Evolutionary conservation across 2,888 invertebrate species (phyloP), one percentile per base, ranked within the genome.

Genomic region (Agonopterix arenella): DNA sequence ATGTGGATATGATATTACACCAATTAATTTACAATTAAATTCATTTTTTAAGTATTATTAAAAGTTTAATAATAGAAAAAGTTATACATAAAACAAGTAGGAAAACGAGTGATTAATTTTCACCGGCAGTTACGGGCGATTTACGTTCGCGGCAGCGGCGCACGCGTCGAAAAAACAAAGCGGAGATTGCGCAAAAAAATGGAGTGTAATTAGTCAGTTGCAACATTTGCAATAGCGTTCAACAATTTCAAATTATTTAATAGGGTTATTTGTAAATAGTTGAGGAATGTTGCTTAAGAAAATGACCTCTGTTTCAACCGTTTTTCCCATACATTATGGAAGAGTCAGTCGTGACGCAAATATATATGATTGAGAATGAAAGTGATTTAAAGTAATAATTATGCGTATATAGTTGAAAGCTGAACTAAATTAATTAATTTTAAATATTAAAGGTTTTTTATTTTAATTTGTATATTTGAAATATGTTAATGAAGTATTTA

Each of bases 21-120:
- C 28, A 28, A 28, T 28, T 28, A 28, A 13, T 5, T 4, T 28
- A 5, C 5, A 28, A 28, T 13, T 2, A 2, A 13, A 13, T 13
- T 13, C 1, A 13, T 28, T 18, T 18, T 18, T 18, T 4, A 28
- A 28, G 28, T 28, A 28, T 28, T 28, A 5, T 28, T 28, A 28
- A 28, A 28, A 28, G 28, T 28, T 28, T 28, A 28, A 28, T 28
- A 2, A 28, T 5, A 28, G 28, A 28, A 28, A 28, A 28, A 28
- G 28, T 28, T 5, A 28, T 28, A 45, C 40, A 51, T 48, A 55
- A 55, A 61, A n/a, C 40, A 40, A 70, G 63, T 65, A 73, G 71
- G 66, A 74, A 77, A 73, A 73, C 62, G 56, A 61, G 54, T 59
- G 54, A 62, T 67, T 60, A 64, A 72, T 79, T 76, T 76, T 72